Evolutionary conservation across 2,888 invertebrate species (phyloP).

Genomic region (Esperia sulphurella): DNA sequence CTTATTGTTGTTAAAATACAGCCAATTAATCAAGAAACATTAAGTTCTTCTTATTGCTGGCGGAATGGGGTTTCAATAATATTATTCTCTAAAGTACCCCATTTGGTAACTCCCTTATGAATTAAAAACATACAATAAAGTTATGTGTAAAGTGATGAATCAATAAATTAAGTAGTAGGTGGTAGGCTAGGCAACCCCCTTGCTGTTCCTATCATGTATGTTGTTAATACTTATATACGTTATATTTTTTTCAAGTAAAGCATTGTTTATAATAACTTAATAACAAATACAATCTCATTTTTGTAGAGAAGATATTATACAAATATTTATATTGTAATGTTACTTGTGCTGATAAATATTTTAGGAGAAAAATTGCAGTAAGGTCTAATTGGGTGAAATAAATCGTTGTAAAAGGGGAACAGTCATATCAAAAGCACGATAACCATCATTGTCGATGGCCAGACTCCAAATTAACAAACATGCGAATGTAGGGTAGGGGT

Average conservation of each 20-base stretch:
- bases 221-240: conserved; percentile 11
- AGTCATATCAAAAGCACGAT: no score
- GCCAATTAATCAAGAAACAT: neutral
- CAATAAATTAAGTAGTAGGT: conserved; percentile 10
- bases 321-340: conserved; percentile 1
- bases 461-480: no score
- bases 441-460: no score
- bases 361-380: neutral
- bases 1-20: neutral
- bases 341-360: neutral
- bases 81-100: neutral
- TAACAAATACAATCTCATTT: neutral
- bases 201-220: conserved; percentile 19
- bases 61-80: no score
- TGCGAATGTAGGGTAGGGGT: neutral
- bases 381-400: neutral
- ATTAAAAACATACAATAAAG: neutral
- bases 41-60: no score
- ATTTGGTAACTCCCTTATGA: neutral
- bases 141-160: conserved; percentile 6
- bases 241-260: conserved; percentile 7
- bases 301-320: conserved; percentile 11
- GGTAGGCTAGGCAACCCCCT: conserved; percentile 15
- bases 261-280: no score
- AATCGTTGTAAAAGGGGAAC: no score